A percentile compares a stretch with the other conserved stretches of the same genome.
Evolutionary conservation across 2,888 invertebrate genomes (phyloP).

Genomic region (Eupithecia exiguata): DNA sequence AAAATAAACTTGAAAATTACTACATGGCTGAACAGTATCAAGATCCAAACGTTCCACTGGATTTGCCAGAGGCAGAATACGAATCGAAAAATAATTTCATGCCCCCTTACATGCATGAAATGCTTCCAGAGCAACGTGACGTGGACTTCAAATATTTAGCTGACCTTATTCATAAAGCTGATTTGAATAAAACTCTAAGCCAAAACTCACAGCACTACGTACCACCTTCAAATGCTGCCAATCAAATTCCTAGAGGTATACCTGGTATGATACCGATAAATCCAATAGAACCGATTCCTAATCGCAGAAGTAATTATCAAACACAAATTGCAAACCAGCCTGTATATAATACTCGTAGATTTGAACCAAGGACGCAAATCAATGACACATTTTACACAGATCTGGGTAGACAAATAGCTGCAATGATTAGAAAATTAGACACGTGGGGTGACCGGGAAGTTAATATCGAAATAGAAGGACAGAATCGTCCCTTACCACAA

Average conservation of each 20-base stretch:
- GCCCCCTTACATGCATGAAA: conserved; percentile 32
- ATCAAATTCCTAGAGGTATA: conserved; percentile 9
- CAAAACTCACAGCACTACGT: neutral
- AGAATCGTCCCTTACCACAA: conserved; percentile 36
- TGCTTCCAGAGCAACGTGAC: conserved; percentile 47
- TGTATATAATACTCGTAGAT: conserved; percentile 13
- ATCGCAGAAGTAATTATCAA: conserved; percentile 46
- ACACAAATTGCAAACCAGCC: conserved; percentile 8
- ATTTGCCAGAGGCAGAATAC: conserved; percentile 24
- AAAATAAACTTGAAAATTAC: conserved; percentile 45
- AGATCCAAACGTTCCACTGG: conserved; percentile 40
- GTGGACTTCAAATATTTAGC: conserved; percentile 74
- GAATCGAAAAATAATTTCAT: conserved; percentile 10
- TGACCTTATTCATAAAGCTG: conserved; percentile 68
- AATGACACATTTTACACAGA: conserved; percentile 68
- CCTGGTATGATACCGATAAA: conserved; percentile 14
- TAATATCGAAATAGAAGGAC: conserved; percentile 56
- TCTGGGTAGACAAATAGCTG: conserved; percentile 74
- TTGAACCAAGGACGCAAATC: conserved; percentile 41
- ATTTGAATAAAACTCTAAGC: conserved; percentile 50
- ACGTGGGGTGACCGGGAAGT: conserved; percentile 54
- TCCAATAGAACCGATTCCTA: conserved; percentile 28
- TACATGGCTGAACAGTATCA: conserved; percentile 40
- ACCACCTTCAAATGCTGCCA: neutral
- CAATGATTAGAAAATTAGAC: conserved; percentile 66